Percentiles rank a stretch among this genome's conserved stretches.
phyloP scores from a whole-genome alignment of 64 coral and sea anemone species.

The Porites australiensis region DNA sequence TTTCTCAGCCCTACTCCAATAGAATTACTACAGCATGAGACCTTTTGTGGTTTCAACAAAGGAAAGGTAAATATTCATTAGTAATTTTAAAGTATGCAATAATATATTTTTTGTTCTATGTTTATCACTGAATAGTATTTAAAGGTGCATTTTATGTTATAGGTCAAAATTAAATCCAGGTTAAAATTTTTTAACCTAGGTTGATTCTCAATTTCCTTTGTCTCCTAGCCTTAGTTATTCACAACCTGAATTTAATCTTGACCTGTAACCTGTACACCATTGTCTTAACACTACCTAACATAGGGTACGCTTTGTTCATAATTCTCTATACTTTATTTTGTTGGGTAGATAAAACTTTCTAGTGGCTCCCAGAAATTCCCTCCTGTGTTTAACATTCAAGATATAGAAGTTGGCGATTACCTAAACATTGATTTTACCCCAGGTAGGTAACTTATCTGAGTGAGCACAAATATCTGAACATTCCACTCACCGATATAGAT shows the following conservation, averaged over 20 bases:
- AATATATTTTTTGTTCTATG: neutral
- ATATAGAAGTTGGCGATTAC: conserved; percentile 62
- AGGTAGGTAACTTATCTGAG: neutral
- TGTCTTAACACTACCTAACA: no score
- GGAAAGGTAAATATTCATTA: conserved; percentile 55
- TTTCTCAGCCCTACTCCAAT: conserved; percentile 57
- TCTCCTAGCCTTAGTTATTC: no score
- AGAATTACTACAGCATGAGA: conserved; percentile 78
- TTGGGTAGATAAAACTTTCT: conserved; percentile 22
- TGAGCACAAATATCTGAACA: neutral
- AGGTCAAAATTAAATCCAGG: no score
- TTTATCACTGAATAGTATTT: no score
- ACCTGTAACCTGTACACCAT: no score
- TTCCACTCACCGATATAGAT: no score
- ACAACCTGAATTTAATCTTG: no score
- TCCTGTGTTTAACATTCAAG: conserved; percentile 19
- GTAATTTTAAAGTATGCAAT: neutral
- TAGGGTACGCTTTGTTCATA: neutral
- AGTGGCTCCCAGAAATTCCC: conserved; percentile 61
- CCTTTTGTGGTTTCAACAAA: conserved; percentile 75
- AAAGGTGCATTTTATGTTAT: no score
- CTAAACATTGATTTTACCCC: conserved; percentile 25
- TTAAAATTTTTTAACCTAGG: no score
- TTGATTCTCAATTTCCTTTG: no score
- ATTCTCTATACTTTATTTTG: neutral